These are phyloP conservation scores for Bombus impatiens DNA, from an alignment of 1,140 invertebrate genomes.

Conservation along the genomic window DNA sequence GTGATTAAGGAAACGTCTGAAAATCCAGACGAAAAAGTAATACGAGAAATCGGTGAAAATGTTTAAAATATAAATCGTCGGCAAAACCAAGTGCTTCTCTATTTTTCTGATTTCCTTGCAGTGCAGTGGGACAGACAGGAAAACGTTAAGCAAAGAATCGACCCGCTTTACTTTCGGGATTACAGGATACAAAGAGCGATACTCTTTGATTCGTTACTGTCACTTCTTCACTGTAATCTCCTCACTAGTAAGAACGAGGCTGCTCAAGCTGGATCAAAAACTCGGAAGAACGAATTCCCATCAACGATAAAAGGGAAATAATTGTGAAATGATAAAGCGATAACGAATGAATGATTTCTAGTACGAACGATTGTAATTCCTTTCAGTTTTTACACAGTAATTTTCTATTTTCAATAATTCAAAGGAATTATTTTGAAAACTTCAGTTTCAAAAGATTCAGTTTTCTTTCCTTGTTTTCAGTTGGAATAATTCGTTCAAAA, in stretches of 20 bases:
- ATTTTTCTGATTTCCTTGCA: not conserved
- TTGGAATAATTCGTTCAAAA: no score
- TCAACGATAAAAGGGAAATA: not conserved
- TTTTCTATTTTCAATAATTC: no score
- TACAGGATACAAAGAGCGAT: slow-evolving; percentile 9
- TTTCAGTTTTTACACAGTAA: not conserved
- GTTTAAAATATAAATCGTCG: not conserved
- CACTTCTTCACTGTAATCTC: slow-evolving; percentile 9
- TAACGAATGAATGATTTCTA: not conserved
- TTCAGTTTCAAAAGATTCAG: no score
- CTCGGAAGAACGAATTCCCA: not conserved
- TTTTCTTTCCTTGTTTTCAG: no score
- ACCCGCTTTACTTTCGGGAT: slow-evolving; percentile 22
- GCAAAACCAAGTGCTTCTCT: not conserved
- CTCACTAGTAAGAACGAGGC: not conserved
- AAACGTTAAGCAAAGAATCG: slow-evolving; percentile 25
- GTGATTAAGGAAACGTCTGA: not conserved
- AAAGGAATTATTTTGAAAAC: no score
- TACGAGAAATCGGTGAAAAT: not conserved
- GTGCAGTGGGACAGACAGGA: not conserved
- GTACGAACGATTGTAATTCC: not conserved
- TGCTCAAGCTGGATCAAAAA: not conserved
- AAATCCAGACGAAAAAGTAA: not conserved
- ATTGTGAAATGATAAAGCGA: not conserved
- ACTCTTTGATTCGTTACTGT: slow-evolving; percentile 31